These are phyloP conservation scores for Carassius carassius DNA, from an alignment of 2,113 vertebrate genomes.

Conservation along the genomic window DNA sequence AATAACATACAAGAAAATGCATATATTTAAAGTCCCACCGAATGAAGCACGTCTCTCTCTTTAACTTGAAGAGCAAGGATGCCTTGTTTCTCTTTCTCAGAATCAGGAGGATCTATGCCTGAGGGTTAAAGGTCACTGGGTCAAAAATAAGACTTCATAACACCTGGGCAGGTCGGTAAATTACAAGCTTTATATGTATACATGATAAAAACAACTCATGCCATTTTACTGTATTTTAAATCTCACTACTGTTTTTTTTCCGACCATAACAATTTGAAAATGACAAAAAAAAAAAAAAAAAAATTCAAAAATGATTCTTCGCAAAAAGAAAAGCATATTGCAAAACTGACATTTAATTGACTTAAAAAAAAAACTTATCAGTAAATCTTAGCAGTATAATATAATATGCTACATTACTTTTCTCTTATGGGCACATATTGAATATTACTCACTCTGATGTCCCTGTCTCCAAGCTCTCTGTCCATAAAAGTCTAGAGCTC, in stretches of 20 bases:
- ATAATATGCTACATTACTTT: neutral
- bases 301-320: too few species aligned
- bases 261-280: too few species aligned
- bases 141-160: neutral
- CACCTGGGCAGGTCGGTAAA: neutral
- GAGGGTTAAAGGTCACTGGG: neutral
- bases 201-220: neutral
- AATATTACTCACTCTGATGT: conserved; percentile 83
- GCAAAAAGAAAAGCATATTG: too few species aligned
- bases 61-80: conserved; percentile 88
- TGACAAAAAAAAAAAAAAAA: too few species aligned
- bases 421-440: too few species aligned
- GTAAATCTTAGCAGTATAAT: too few species aligned
- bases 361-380: too few species aligned
- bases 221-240: neutral
- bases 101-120: conserved; percentile 97
- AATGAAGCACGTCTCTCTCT: conserved; percentile 87
- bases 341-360: too few species aligned
- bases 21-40: conserved; percentile 74
- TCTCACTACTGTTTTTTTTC: too few species aligned
- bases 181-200: neutral
- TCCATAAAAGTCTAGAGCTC: conserved; percentile 92
- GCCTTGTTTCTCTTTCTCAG: conserved; percentile 91
- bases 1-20: neutral
- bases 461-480: conserved; percentile 95